Evolutionary conservation across 2,113 vertebrate species (phyloP).

Genomic region (Tachuris rubrigastra): DNA sequence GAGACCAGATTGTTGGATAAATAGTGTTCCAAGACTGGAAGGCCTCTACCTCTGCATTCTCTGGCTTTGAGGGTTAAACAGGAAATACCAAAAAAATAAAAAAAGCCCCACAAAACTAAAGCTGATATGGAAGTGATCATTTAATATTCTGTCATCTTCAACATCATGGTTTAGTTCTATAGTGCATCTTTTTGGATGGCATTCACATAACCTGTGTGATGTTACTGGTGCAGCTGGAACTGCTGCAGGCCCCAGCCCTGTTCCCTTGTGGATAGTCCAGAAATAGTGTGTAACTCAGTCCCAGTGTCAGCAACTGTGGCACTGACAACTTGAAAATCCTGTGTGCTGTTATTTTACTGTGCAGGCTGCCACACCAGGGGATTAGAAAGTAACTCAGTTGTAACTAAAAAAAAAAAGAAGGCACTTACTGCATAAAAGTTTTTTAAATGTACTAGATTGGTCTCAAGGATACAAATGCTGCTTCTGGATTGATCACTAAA

Average conservation of each 20-base stretch:
- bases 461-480: not conserved
- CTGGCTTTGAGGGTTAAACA: slow-evolving; percentile 46
- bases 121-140: not conserved
- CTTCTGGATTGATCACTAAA: not conserved
- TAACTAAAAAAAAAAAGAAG: not conserved
- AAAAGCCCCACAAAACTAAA: not conserved
- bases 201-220: not conserved
- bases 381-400: not conserved
- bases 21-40: not conserved
- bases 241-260: not conserved
- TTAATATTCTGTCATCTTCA: not conserved
- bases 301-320: not conserved
- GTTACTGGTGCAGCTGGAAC: not conserved
- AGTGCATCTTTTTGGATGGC: not conserved
- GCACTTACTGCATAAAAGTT: not conserved
- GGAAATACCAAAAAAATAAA: slow-evolving; percentile 52
- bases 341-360: not conserved
- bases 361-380: not conserved
- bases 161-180: fast-evolving
- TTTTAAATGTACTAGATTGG: not conserved
- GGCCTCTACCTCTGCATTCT: slow-evolving; percentile 52
- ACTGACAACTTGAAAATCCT: not conserved
- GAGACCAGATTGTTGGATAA: not conserved
- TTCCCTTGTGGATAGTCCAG: not conserved
- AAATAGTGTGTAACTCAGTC: not conserved